Evolutionary conservation across 2,797 vertebrate genomes (phyloP).

Genomic region (Acipenser oxyrinchus): DNA sequence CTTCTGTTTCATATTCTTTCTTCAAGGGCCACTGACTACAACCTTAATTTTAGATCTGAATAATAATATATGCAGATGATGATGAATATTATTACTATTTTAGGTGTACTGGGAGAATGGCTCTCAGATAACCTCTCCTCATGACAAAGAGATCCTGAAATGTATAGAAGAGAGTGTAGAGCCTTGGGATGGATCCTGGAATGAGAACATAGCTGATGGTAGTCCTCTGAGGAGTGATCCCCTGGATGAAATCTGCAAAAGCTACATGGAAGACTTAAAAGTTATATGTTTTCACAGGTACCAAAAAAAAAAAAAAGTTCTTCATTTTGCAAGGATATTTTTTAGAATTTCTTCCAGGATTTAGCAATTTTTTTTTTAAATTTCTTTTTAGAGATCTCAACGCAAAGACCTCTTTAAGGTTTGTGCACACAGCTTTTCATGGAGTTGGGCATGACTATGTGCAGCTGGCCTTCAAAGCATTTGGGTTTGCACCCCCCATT

Average conservation of each 20-base stretch:
- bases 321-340: not conserved
- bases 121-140: constrained; percentile 82
- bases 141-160: constrained; percentile 80
- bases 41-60: too few relatives aligned
- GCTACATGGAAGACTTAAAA: constrained; percentile 79
- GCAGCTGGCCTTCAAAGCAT: constrained; percentile 73
- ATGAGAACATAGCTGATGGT: constrained; percentile 64
- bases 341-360: not conserved
- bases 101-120: constrained; percentile 93
- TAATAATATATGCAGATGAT: not conserved
- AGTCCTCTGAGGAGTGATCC: constrained; percentile 73
- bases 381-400: constrained; percentile 69
- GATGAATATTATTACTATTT: not conserved
- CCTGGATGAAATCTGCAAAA: constrained; percentile 61
- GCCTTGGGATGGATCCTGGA: constrained; percentile 85
- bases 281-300: constrained; percentile 85
- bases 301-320: not conserved
- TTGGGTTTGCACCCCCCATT: constrained; percentile 77
- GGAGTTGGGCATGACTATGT: constrained; percentile 86
- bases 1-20: too few relatives aligned
- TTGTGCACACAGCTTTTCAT: constrained; percentile 90
- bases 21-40: too few relatives aligned
- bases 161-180: constrained; percentile 78
- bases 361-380: too few relatives aligned
- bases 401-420: constrained; percentile 58